Percentiles rank a stretch among this genome's conserved stretches.
Evolutionary conservation across 2,113 vertebrate species (phyloP).

Genomic region (Tyrannus savana): DNA sequence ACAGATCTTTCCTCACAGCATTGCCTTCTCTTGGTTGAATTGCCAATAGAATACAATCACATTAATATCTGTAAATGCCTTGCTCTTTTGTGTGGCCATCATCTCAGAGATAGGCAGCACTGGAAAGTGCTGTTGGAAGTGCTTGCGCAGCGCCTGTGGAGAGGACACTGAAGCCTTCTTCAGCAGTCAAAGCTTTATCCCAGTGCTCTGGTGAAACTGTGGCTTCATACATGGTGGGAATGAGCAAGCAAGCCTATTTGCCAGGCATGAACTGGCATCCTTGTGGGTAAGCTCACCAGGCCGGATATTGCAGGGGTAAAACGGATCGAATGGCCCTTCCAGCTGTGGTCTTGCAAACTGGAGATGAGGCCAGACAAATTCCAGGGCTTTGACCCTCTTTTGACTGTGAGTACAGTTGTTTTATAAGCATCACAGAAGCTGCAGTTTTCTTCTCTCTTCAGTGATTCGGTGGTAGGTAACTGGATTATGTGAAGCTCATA

Average conservation of each 20-base stretch:
- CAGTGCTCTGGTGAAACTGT: neutral
- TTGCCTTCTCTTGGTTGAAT: neutral
- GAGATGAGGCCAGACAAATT: neutral
- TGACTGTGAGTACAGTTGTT: neutral
- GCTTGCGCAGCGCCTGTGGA: neutral
- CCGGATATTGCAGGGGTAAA: neutral
- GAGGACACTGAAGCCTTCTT: neutral
- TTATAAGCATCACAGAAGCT: neutral
- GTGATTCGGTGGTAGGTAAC: neutral
- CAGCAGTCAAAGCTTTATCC: neutral
- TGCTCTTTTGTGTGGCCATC: neutral
- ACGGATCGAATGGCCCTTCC: accelerated
- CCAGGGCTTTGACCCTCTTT: neutral
- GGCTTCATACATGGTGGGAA: neutral
- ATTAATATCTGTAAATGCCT: neutral
- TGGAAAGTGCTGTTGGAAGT: neutral
- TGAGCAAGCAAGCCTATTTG: neutral
- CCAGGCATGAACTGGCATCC: neutral
- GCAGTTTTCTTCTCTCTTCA: neutral
- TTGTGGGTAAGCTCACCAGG: neutral
- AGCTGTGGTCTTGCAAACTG: neutral
- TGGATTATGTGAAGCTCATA: neutral
- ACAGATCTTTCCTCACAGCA: neutral
- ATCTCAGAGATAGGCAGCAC: neutral
- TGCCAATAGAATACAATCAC: neutral